A percentile compares a stretch with the other conserved stretches of the same genome.
phyloP scores from a whole-genome alignment of 2,113 vertebrate species.

The Menidia beryllina region DNA sequence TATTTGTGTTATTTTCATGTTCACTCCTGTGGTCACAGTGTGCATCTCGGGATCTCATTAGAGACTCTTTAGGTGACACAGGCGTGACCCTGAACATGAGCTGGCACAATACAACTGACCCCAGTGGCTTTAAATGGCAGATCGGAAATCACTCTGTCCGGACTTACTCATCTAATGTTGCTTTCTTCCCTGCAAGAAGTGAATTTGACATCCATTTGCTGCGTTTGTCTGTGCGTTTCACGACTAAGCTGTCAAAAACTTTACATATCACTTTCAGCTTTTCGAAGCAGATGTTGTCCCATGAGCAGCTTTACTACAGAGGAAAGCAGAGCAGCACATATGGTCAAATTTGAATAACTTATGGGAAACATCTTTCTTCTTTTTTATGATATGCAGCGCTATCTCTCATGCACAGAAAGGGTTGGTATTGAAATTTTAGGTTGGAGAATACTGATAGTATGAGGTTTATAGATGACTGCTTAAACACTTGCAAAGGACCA shows the following conservation, averaged over 20 bases:
- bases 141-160: constrained; percentile 53
- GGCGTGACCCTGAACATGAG: constrained; percentile 69
- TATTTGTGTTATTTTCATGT: constrained; percentile 13
- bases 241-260: constrained; percentile 52
- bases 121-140: constrained; percentile 61
- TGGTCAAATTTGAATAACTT: constrained; percentile 3
- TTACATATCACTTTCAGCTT: constrained; percentile 43
- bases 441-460: constrained; percentile 36
- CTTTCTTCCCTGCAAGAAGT: constrained; percentile 5
- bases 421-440: constrained; percentile 26
- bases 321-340: constrained; percentile 8
- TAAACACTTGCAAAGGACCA: constrained; percentile 52
- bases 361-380: too few relatives aligned
- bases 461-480: constrained; percentile 51
- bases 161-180: constrained; percentile 56
- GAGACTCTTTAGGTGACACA: constrained; percentile 61
- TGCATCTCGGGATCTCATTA: constrained; percentile 67
- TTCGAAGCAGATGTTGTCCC: constrained; percentile 29
- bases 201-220: constrained; percentile 16
- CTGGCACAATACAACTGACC: constrained; percentile 57
- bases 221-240: constrained; percentile 37
- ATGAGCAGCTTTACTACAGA: constrained; percentile 31
- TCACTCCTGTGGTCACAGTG: constrained; percentile 32
- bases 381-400: neutral
- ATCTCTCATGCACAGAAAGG: constrained; percentile 30